Evolutionary conservation across 2,888 invertebrate genomes (phyloP).

Genomic region (Hirtodrosophila confusa): DNA sequence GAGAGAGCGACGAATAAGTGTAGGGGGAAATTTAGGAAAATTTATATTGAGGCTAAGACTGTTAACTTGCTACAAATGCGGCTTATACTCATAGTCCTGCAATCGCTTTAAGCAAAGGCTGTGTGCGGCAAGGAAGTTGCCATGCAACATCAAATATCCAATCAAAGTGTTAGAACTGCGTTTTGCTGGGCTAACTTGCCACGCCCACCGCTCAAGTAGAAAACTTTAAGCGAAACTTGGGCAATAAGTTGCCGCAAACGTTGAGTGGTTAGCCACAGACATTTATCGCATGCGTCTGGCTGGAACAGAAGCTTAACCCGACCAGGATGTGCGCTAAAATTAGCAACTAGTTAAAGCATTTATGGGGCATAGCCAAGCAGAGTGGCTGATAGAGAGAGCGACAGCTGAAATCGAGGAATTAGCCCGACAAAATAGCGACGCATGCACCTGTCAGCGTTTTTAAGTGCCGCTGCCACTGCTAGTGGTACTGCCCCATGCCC

Average conservation of each 20-base stretch:
- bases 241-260: constrained; percentile 9
- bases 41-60: neutral
- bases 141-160: neutral
- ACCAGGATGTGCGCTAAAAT: constrained; percentile 15
- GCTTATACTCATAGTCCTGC: neutral
- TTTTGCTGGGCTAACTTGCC: constrained; percentile 5
- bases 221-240: neutral
- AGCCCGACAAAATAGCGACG: constrained; percentile 57
- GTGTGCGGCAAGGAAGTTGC: neutral
- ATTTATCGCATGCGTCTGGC: neutral
- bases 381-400: constrained; percentile 24
- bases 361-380: constrained; percentile 39
- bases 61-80: neutral
- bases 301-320: neutral
- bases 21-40: neutral
- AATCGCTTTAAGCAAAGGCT: constrained; percentile 6
- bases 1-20: neutral
- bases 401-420: constrained; percentile 43
- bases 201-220: neutral
- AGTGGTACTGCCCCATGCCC: neutral
- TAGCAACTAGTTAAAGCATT: constrained; percentile 34
- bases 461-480: constrained; percentile 31
- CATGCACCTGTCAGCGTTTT: constrained; percentile 71
- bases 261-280: constrained; percentile 7
- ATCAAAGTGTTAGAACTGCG: neutral